Base-by-base conservation (phyloP, 2,113 vertebrate genomes). In the Triplophysa tibetana region DNA sequence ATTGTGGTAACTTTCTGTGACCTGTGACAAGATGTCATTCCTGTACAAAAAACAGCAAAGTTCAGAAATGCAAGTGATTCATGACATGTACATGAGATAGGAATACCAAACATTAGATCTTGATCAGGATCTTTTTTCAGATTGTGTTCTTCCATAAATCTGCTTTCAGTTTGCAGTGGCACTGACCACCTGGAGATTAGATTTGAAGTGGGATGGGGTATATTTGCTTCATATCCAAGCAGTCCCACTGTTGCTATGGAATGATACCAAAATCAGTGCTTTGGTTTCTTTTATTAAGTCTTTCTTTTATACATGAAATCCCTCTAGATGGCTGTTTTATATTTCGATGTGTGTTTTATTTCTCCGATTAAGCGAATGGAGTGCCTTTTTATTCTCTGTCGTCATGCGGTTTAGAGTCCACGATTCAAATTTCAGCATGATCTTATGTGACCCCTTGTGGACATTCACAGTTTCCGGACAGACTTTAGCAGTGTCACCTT, bases 351-450 rank as follows among this genome's bases (percentile, higher is more conserved):
- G n/a, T 76, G 38, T 63, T 67, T 58, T 66, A 66, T 81, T 70
- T 56, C 0, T 65, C 24, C 70, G 8, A 50, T 24, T 21, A 87
- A 82, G 84, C 69, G 87, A 87, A 88, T 78, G 70, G 85, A 92
- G 91, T 92, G 91, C 91, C 91, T 93, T 92, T 90, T 72, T 67
- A 83, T 85, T 78, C 70, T 83, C 74, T 24, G 24, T 52, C 43
- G 33, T 33, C 61, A 50, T 80, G 73, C 41, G 54, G 2, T 4
- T 81, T 70, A 54, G 82, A 82, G 58, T 83, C 62, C 70, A 52
- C 79, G 81, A 33, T 52, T 73, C 14, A 77, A 75, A 67, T 75
- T 64, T 68, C 9, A 81, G 64, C 75, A 75, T 79, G 14, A 41
- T 61, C 11, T 1, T 83, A 11, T 10, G 43, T 45, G 45, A 85